Percentiles rank a stretch among this genome's conserved stretches.
Conservation (phyloP, 2,113 vertebrate species). For the Campylomormyrus tamandua region DNA sequence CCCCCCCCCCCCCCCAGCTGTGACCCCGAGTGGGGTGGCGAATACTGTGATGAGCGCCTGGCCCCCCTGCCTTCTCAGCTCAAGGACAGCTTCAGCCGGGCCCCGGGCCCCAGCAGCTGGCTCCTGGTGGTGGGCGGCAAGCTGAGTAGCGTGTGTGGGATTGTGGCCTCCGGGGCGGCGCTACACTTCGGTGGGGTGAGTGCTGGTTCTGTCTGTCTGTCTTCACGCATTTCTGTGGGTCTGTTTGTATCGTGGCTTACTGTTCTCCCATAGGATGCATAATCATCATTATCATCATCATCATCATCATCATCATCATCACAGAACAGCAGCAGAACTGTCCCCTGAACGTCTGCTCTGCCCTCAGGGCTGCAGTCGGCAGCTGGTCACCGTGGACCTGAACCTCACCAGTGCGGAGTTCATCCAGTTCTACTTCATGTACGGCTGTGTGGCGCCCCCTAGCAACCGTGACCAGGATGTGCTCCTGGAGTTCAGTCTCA, state of each 20-base stretch:
- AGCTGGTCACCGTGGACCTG: constrained; percentile 87
- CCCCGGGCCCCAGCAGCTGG: constrained; percentile 86
- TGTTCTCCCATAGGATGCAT: background rate
- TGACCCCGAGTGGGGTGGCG: constrained; percentile 84
- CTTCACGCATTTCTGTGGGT: background rate
- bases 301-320: background rate
- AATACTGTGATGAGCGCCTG: constrained; percentile 85
- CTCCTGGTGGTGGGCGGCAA: constrained; percentile 84
- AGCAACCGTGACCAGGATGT: constrained; percentile 91
- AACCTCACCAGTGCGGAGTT: constrained; percentile 94
- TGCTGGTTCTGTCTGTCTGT: constrained; percentile 4
- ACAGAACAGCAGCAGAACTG: background rate
- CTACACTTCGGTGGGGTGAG: constrained; percentile 93
- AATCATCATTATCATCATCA: background rate
- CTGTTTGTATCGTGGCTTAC: background rate
- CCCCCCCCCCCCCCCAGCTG: constrained; percentile 63
- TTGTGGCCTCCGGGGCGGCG: constrained; percentile 88
- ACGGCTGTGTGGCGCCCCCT: constrained; percentile 87
- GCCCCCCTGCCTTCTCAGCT: constrained; percentile 77
- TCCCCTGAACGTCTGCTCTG: background rate
- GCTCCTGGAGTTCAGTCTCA: constrained; percentile 89
- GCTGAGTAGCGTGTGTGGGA: constrained; percentile 85
- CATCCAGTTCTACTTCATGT: constrained; percentile 99
- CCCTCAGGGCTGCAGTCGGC: constrained; percentile 80
- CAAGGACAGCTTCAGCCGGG: constrained; percentile 92